Conservation (phyloP, 1,140 invertebrate genomes). For the Phthorimaea operculella region DNA sequence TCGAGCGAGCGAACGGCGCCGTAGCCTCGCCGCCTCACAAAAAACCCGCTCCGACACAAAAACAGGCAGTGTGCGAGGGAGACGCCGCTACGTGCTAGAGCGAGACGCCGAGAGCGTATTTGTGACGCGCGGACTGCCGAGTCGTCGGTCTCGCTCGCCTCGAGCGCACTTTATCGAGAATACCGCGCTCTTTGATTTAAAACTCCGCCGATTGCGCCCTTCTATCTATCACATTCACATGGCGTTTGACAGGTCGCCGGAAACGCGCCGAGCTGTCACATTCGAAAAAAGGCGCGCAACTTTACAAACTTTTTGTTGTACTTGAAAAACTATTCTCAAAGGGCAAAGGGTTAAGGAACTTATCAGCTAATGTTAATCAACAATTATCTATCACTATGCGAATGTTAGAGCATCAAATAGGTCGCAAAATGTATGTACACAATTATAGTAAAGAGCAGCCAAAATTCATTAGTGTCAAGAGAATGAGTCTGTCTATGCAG, state of each 20-base stretch:
- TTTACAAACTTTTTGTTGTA: constrained; percentile 10
- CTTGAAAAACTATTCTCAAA: neutral
- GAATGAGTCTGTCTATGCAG: no score
- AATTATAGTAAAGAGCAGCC: no score
- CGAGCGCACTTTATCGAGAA: constrained; percentile 55
- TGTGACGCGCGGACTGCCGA: constrained; percentile 32
- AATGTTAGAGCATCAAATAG: no score
- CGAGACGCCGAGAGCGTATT: constrained; percentile 49
- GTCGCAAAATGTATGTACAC: no score
- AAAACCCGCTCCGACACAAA: constrained; percentile 65
- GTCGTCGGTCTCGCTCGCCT: constrained; percentile 46
- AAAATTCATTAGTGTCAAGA: no score
- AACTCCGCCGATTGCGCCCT: constrained; percentile 61
- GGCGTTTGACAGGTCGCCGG: constrained; percentile 65
- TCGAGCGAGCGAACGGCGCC: constrained; percentile 50
- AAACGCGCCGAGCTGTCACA: constrained; percentile 59
- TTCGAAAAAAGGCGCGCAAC: constrained; percentile 60
- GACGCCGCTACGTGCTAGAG: constrained; percentile 36
- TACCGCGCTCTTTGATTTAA: constrained; percentile 62
- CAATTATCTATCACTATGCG: no score
- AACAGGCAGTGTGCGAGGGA: constrained; percentile 54
- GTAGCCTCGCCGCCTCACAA: constrained; percentile 55
- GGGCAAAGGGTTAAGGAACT: neutral
- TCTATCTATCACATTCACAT: constrained; percentile 66
- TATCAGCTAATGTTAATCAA: no score